phyloP scores from a whole-genome alignment of 2,888 invertebrate genomes.

The Unio pictorum region DNA sequence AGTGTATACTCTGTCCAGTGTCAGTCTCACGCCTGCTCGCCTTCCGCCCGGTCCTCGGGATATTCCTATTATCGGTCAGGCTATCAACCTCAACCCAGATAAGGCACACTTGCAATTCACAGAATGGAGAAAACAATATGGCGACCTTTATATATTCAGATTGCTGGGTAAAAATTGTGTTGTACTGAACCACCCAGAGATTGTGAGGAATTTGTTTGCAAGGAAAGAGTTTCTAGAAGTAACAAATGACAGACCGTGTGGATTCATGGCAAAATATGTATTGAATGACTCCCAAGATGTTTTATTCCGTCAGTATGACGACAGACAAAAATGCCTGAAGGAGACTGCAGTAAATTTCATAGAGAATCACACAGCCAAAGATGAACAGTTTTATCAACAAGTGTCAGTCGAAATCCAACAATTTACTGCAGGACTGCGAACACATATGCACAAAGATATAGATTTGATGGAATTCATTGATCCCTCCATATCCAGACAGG shows the following conservation, averaged over 20 bases:
- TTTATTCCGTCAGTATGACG: slow-evolving; percentile 37
- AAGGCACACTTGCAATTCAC: slow-evolving; percentile 39
- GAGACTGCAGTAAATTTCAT: slow-evolving; percentile 24
- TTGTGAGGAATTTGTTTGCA: slow-evolving; percentile 33
- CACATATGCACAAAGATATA: slow-evolving; percentile 13
- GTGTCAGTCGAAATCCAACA: slow-evolving; percentile 15
- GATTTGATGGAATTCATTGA: slow-evolving; percentile 23
- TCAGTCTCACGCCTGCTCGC: too few relatives aligned
- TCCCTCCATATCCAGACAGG: slow-evolving; percentile 9
- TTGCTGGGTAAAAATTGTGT: slow-evolving; percentile 35
- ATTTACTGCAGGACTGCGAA: slow-evolving; percentile 20
- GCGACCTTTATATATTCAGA: slow-evolving; percentile 41
- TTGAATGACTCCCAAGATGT: slow-evolving; percentile 37
- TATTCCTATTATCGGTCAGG: slow-evolving; percentile 33
- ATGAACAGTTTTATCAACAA: slow-evolving; percentile 24
- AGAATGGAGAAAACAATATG: slow-evolving; percentile 38
- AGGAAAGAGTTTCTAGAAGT: slow-evolving; percentile 24
- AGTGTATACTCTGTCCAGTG: too few relatives aligned
- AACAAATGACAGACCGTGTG: slow-evolving; percentile 38
- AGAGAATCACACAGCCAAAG: slow-evolving; percentile 10
- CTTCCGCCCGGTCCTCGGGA: slow-evolving; percentile 42
- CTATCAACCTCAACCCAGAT: slow-evolving; percentile 30
- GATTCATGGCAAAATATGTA: slow-evolving; percentile 41
- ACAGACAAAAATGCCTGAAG: slow-evolving; percentile 33
- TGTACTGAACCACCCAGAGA: slow-evolving; percentile 38